phyloP scores from a whole-genome alignment of 2,888 invertebrate genomes.

The Diploptera punctata region DNA sequence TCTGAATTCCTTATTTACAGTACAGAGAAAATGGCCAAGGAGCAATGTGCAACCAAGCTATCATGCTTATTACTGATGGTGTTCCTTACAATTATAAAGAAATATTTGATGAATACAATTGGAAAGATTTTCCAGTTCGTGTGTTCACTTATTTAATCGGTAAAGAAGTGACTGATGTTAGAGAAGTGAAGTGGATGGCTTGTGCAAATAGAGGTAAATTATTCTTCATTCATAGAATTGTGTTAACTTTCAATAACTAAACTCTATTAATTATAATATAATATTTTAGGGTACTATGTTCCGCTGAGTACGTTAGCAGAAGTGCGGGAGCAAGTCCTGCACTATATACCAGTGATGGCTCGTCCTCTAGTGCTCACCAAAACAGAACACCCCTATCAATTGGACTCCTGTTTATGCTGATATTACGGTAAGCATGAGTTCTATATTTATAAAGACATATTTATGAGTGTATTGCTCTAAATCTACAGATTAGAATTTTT shows the following conservation, averaged over 20 bases:
- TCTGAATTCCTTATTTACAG: no score
- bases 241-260: no score
- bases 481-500: no score
- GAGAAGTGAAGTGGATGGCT: slow-evolving; percentile 93
- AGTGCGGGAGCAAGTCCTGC: slow-evolving; percentile 94
- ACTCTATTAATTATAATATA: no score
- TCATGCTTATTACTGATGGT: slow-evolving; percentile 99
- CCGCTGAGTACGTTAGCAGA: slow-evolving; percentile 97
- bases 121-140: slow-evolving; percentile 81
- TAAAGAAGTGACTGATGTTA: slow-evolving; percentile 82
- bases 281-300: slow-evolving; percentile 96
- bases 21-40: slow-evolving; percentile 61
- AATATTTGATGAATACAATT: slow-evolving; percentile 90
- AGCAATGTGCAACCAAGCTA: slow-evolving; percentile 88
- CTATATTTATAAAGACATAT: no score
- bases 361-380: slow-evolving; percentile 90
- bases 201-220: slow-evolving; percentile 91
- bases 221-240: no score
- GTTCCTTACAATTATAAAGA: slow-evolving; percentile 94
- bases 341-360: slow-evolving; percentile 97
- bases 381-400: slow-evolving; percentile 83
- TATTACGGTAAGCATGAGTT: slow-evolving; percentile 65
- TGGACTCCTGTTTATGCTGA: slow-evolving; percentile 98
- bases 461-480: no score
- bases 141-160: slow-evolving; percentile 99